These are phyloP conservation scores for Rotaria sp. DNA, from an alignment of 2,888 invertebrate genomes.

Conservation along the genomic window DNA sequence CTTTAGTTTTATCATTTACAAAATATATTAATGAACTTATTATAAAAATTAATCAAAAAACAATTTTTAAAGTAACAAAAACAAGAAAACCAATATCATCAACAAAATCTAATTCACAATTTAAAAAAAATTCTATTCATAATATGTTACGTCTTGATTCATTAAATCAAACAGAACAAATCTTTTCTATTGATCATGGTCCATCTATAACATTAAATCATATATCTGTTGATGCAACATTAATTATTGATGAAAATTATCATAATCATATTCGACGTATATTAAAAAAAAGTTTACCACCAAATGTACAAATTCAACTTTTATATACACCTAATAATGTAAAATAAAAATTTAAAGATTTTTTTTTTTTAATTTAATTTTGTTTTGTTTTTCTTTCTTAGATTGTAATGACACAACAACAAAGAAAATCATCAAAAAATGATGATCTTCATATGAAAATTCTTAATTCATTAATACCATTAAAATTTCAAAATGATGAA, in stretches of 20 bases:
- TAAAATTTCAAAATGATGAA: neutral
- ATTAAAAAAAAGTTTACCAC: slow-evolving; percentile 17
- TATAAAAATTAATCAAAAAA: slow-evolving; percentile 9
- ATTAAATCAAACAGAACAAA: slow-evolving; percentile 18
- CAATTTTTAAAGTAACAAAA: slow-evolving; percentile 1
- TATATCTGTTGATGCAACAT: neutral
- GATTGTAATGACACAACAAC: neutral
- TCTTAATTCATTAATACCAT: slow-evolving; percentile 3
- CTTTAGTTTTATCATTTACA: slow-evolving; percentile 10
- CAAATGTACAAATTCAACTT: neutral
- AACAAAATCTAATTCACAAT: neutral
- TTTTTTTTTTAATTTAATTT: too few species aligned
- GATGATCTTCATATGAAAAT: neutral
- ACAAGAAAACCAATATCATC: neutral
- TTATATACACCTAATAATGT: neutral
- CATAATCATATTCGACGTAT: neutral
- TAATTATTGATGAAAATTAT: slow-evolving; percentile 6
- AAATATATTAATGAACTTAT: slow-evolving; percentile 13
- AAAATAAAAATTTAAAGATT: neutral
- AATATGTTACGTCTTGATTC: neutral
- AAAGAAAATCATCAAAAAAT: neutral
- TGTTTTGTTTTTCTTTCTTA: too few species aligned
- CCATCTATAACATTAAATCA: neutral
- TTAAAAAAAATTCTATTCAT: slow-evolving; percentile 14
- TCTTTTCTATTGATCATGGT: neutral